phyloP scores from a whole-genome alignment of 2,797 vertebrate species.

The Crax fasciolata region DNA sequence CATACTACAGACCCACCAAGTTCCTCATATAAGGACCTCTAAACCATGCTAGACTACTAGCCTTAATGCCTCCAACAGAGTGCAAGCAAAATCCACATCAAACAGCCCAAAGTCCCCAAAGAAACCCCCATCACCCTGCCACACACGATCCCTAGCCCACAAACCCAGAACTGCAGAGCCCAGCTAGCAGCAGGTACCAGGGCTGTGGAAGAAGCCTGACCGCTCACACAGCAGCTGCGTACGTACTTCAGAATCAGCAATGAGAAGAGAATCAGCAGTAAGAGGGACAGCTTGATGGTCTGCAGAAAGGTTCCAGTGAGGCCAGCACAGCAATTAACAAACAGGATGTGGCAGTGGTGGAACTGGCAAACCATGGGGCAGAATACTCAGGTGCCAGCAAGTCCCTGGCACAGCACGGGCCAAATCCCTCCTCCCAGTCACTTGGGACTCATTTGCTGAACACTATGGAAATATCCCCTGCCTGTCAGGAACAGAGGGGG shows the following conservation, averaged over 20 bases:
- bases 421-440: neutral
- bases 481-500: neutral
- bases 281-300: neutral
- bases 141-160: neutral
- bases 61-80: neutral
- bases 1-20: fast-evolving
- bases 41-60: neutral
- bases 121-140: neutral
- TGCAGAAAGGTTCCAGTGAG: neutral
- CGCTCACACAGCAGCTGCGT: neutral
- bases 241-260: neutral
- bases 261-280: neutral
- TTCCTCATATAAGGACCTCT: neutral
- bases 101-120: neutral
- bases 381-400: neutral
- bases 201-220: neutral
- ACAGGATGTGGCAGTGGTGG: neutral
- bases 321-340: neutral
- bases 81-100: neutral
- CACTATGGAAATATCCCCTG: neutral
- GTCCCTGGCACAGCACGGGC: neutral
- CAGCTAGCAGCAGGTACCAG: neutral
- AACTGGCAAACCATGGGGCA: too few species aligned
- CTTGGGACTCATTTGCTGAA: neutral
- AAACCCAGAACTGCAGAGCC: neutral